phyloP scores from a whole-genome alignment of 2,113 vertebrate species.

The Petrocephalus microphthalmus region DNA sequence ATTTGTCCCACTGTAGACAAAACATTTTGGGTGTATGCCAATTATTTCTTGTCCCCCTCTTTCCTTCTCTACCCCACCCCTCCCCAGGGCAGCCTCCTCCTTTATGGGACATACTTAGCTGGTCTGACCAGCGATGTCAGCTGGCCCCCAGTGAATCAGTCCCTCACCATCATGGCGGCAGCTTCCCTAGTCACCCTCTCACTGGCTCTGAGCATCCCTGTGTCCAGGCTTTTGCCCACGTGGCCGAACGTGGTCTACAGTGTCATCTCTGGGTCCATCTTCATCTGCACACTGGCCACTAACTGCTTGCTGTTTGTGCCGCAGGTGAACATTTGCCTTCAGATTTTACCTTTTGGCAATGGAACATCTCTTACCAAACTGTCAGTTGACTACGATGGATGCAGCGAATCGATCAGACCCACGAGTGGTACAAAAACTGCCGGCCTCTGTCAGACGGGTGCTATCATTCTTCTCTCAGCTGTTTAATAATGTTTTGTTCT shows the following conservation, averaged over 20 bases:
- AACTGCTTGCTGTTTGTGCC: slow-evolving; percentile 94
- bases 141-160: slow-evolving; percentile 92
- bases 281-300: slow-evolving; percentile 78
- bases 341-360: background rate
- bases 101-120: slow-evolving; percentile 84
- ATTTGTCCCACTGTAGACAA: background rate
- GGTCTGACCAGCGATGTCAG: slow-evolving; percentile 86
- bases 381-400: background rate
- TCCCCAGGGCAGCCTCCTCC: slow-evolving; percentile 75
- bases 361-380: background rate
- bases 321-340: slow-evolving; percentile 63
- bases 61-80: slow-evolving; percentile 26
- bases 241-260: slow-evolving; percentile 88
- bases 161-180: slow-evolving; percentile 78
- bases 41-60: background rate
- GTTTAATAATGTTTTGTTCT: background rate
- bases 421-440: background rate
- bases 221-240: slow-evolving; percentile 70
- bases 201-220: slow-evolving; percentile 62
- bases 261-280: slow-evolving; percentile 83
- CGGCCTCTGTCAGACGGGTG: background rate
- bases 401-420: background rate
- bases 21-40: background rate
- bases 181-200: slow-evolving; percentile 73
- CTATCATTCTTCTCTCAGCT: background rate